Conservation (phyloP, 2,797 vertebrate genomes). For the Enteromius thamalakanensis region DNA sequence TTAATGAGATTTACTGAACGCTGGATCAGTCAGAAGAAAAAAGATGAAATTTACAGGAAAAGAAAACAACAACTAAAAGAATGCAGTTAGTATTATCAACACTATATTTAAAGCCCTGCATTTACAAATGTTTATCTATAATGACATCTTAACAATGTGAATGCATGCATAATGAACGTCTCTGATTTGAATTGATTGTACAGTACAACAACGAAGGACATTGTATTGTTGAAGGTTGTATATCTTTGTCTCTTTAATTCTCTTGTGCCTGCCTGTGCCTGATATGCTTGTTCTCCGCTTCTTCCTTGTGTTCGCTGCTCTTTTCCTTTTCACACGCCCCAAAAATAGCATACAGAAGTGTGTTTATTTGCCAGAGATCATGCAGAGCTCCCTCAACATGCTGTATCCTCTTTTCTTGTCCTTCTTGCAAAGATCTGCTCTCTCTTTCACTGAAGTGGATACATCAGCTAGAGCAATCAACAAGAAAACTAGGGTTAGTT, state of each 20-base stretch:
- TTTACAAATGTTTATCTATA: not conserved
- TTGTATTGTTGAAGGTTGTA: not conserved
- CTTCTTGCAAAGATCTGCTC: conserved; percentile 23
- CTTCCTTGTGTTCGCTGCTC: not conserved
- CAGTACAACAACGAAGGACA: not conserved
- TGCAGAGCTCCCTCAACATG: conserved; percentile 34
- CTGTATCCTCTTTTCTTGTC: conserved; percentile 24
- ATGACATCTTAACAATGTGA: not conserved
- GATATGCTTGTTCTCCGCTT: not conserved
- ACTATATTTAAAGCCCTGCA: not conserved
- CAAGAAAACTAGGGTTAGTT: conserved; percentile 17
- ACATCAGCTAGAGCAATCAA: conserved; percentile 16
- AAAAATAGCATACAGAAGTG: conserved; percentile 21
- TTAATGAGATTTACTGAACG: not conserved
- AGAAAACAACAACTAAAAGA: not conserved
- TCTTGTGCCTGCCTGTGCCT: not conserved
- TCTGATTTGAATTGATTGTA: not conserved
- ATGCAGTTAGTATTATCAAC: not conserved
- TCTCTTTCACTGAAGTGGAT: conserved; percentile 14
- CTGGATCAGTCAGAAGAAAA: not conserved
- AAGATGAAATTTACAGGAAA: not conserved
- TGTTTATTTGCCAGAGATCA: conserved; percentile 42
- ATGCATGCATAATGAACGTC: not conserved
- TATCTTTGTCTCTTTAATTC: not conserved
- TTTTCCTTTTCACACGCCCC: conserved; percentile 23